phyloP scores from a whole-genome alignment of 2,113 vertebrate species.

The Oncorhynchus keta region DNA sequence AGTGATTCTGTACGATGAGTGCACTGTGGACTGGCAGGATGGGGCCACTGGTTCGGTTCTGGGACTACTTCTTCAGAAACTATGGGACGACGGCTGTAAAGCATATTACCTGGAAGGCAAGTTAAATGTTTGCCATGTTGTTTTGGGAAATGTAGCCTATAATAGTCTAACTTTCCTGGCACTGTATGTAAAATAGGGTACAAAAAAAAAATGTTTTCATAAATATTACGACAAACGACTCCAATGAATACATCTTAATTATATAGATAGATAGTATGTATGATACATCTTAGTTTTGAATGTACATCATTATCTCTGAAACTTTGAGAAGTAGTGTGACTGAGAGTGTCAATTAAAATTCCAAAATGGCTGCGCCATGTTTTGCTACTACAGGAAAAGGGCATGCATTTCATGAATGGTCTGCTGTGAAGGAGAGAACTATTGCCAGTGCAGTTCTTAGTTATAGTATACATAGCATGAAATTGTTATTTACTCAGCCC shows the following conservation, averaged over 20 bases:
- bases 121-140: neutral
- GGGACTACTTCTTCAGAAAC: slow-evolving; percentile 88
- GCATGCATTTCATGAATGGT: slow-evolving; percentile 69
- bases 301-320: slow-evolving; percentile 14
- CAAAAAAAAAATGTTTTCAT: neutral
- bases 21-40: slow-evolving; percentile 86
- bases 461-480: neutral
- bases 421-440: slow-evolving; percentile 9
- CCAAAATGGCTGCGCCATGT: slow-evolving; percentile 73
- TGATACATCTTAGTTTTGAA: neutral
- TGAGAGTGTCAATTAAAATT: slow-evolving; percentile 73
- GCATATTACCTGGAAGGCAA: slow-evolving; percentile 93
- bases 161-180: neutral
- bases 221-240: neutral
- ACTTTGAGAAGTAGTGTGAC: slow-evolving; percentile 32
- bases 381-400: slow-evolving; percentile 65
- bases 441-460: neutral
- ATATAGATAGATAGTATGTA: neutral
- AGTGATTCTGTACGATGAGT: slow-evolving; percentile 94
- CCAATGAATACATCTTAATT: too few relatives aligned
- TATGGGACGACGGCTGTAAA: slow-evolving; percentile 93
- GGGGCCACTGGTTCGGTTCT: slow-evolving; percentile 85
- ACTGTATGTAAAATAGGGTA: neutral
- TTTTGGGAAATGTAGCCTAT: neutral
- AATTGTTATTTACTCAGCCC: neutral